These are phyloP conservation scores for Microlaimidae sp. DNA, from an alignment of 2,888 invertebrate genomes.

Conservation along the genomic window DNA sequence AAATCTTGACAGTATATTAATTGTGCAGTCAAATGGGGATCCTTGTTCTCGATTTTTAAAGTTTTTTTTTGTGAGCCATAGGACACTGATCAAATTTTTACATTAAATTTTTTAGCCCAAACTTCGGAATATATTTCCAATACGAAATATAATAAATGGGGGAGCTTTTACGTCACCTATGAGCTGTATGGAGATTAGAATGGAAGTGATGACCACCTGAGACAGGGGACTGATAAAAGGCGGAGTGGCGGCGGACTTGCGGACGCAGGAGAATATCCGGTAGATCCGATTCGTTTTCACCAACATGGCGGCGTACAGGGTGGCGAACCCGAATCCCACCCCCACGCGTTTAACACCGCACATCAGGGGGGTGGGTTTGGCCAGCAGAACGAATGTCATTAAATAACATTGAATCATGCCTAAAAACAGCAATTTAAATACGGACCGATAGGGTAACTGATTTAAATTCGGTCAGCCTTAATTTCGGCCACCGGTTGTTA, in stretches of 20 bases:
- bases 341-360: slow-evolving; percentile 51
- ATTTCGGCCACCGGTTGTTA: too few species aligned
- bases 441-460: too few species aligned
- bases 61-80: too few species aligned
- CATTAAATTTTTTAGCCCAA: too few species aligned
- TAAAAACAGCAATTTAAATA: slow-evolving; percentile 47
- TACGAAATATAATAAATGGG: too few species aligned
- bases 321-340: slow-evolving; percentile 51
- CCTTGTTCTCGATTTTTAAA: too few species aligned
- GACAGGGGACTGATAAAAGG: slow-evolving; percentile 56
- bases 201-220: slow-evolving; percentile 49
- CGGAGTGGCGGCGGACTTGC: slow-evolving; percentile 50
- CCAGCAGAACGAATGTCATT: slow-evolving; percentile 54
- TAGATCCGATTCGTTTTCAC: slow-evolving; percentile 59
- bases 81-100: too few species aligned
- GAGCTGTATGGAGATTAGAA: slow-evolving; percentile 51
- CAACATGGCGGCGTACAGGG: slow-evolving; percentile 56
- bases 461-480: too few species aligned
- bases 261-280: slow-evolving; percentile 52
- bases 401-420: slow-evolving; percentile 54
- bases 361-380: slow-evolving; percentile 49
- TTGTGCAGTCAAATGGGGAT: too few species aligned
- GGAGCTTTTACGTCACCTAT: too few species aligned
- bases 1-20: too few species aligned
- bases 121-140: too few species aligned